Base-by-base conservation (phyloP, 2,888 invertebrate genomes). In the Campopleginae sp. region DNA sequence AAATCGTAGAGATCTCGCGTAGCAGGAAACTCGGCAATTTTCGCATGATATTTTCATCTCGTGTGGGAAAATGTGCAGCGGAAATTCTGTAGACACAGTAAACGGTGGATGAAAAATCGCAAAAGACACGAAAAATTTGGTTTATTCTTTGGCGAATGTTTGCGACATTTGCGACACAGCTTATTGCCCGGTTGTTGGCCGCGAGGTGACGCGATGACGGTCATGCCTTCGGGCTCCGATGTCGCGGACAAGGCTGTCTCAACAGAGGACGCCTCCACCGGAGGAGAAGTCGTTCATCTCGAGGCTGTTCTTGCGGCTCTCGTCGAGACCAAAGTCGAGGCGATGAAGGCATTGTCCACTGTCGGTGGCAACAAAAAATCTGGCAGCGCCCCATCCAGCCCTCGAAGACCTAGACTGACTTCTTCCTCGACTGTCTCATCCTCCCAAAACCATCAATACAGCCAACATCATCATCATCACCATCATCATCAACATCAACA, bases 291-390 rank as follows among this genome's bases (percentile, higher is more conserved):
- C 92, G 95, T 96, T 87, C 95, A 96, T 89, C 94, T 96, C 91
- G 96, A 97, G 93, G 96, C 96, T 72, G 96, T 96, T 88, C 94
- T 97, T 89, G 95, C 96, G 79, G 96, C 96, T 88, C 94, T 96
- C 86, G 96, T 97, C 87, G 96, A 96, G 94, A 96, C 95, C 90
- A 97, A 97, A 95, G 95, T 96, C 93, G 94, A 96, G 94, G 94
- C 96, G 91, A 94, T 95, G 94, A 94, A 95, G 92, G 94, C 94
- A 90, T 89, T 94, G 88, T 89, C 92, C 89, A 88, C 94, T 93
- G 84, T 94, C 94, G 88, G 92, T 94, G 89, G 91, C 94, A 88
- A 93, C 94, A 90, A 93, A 94, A 93, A 94, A 91, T 93, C 94
- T 90, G 91, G 94, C 88, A 94, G 94, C 85, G 95, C 84, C 90